These are phyloP conservation scores for Tribolium freemani DNA, from an alignment of 2,888 invertebrate genomes.

Conservation along the genomic window DNA sequence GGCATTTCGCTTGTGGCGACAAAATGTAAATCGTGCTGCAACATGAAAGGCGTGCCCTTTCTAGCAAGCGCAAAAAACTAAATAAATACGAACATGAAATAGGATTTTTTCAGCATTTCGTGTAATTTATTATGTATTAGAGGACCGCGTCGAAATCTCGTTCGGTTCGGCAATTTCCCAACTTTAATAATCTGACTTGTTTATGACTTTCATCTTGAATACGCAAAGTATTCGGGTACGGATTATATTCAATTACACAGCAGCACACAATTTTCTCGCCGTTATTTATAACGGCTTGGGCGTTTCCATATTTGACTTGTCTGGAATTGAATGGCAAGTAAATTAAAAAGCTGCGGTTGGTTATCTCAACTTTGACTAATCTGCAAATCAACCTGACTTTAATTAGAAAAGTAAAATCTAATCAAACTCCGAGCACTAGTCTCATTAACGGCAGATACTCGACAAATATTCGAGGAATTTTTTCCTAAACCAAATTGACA, in stretches of 20 bases:
- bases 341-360: slow-evolving; percentile 43
- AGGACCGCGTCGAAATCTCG: slow-evolving; percentile 14
- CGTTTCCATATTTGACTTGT: slow-evolving; percentile 41
- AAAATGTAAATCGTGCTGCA: slow-evolving; percentile 2
- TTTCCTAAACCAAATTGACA: neutral
- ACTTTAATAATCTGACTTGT: slow-evolving; percentile 36
- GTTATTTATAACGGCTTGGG: slow-evolving; percentile 42
- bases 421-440: slow-evolving; percentile 57
- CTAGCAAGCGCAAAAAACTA: neutral
- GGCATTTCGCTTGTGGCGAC: slow-evolving; percentile 5
- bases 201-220: slow-evolving; percentile 37
- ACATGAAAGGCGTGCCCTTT: neutral
- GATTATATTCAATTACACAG: slow-evolving; percentile 42
- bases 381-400: slow-evolving; percentile 49
- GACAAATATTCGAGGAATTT: slow-evolving; percentile 12
- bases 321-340: slow-evolving; percentile 38
- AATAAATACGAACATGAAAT: neutral
- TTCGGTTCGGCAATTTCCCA: slow-evolving; percentile 24
- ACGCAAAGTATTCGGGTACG: slow-evolving; percentile 37
- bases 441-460: slow-evolving; percentile 5
- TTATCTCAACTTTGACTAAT: slow-evolving; percentile 43
- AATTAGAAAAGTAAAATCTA: slow-evolving; percentile 59
- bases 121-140: slow-evolving; percentile 7
- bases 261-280: slow-evolving; percentile 41
- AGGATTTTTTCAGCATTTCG: neutral